These are phyloP conservation scores for Orchestia grillus DNA, from an alignment of 1,140 invertebrate species.

Conservation along the genomic window DNA sequence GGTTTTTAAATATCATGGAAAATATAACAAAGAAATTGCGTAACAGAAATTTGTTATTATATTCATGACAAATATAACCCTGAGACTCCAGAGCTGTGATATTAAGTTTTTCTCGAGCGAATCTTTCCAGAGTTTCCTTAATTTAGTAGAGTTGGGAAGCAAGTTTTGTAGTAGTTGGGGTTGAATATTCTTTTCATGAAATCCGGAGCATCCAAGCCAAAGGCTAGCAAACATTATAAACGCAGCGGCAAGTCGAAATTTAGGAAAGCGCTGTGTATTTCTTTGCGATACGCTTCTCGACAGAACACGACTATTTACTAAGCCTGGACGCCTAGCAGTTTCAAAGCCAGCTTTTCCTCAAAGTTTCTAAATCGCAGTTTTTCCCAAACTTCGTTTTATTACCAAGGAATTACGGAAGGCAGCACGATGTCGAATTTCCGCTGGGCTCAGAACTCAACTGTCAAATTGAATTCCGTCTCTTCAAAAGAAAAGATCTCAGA, in stretches of 20 bases:
- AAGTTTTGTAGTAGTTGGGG: not conserved
- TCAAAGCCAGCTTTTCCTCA: not conserved
- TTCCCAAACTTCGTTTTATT: constrained; percentile 38
- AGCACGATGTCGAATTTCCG: not conserved
- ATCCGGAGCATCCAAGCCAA: not conserved
- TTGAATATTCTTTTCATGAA: not conserved
- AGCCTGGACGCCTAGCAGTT: not conserved
- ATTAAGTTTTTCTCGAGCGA: too few species aligned
- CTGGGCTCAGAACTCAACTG: constrained; percentile 18
- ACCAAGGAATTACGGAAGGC: constrained; percentile 22
- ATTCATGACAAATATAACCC: too few species aligned
- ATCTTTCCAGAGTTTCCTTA: too few species aligned
- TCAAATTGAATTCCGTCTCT: constrained; percentile 28
- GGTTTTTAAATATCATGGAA: too few species aligned
- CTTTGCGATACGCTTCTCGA: not conserved
- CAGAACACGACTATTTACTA: constrained; percentile 16
- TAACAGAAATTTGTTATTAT: too few species aligned
- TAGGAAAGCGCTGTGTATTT: not conserved
- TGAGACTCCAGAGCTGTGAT: too few species aligned
- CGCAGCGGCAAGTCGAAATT: not conserved
- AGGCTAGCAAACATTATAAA: not conserved
- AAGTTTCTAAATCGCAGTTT: not conserved
- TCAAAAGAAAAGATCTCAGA: not conserved
- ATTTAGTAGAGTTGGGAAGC: too few species aligned
- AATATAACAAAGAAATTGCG: too few species aligned